Percentiles rank a stretch among this genome's conserved stretches.
phyloP scores from a whole-genome alignment of 1,140 invertebrate genomes.

The Leptonema lineaticorne region DNA sequence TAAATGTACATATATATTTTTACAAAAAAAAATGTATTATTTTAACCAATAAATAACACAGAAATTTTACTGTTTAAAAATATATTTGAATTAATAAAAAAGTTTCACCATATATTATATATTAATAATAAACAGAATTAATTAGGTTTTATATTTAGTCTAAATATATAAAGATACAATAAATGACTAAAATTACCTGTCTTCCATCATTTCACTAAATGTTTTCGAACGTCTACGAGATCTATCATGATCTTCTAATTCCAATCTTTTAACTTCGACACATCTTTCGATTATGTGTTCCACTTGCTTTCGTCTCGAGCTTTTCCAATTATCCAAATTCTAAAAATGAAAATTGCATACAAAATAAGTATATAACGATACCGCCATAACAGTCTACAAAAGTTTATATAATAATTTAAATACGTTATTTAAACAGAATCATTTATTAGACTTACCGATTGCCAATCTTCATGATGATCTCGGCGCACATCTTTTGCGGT shows the following conservation, averaged over 20 bases:
- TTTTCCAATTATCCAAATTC: slow-evolving; percentile 95
- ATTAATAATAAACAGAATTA: no score
- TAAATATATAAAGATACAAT: no score
- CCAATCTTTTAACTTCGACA: slow-evolving; percentile 83
- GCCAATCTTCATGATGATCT: slow-evolving; percentile 89
- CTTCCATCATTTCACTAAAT: slow-evolving; percentile 92
- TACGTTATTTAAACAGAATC: not conserved
- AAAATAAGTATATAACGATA: slow-evolving; percentile 2
- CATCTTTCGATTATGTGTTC: slow-evolving; percentile 87
- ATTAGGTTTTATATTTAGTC: no score
- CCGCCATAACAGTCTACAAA: no score
- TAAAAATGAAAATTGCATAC: slow-evolving; percentile 48
- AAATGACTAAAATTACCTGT: slow-evolving; percentile 68
- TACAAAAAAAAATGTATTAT: not conserved
- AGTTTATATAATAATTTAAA: not conserved
- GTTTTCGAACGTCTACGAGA: slow-evolving; percentile 80
- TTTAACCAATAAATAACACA: no score
- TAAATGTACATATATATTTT: not conserved
- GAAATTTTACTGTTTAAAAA: no score
- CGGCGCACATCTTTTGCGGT: slow-evolving; percentile 68
- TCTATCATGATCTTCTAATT: slow-evolving; percentile 73
- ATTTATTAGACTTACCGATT: slow-evolving; percentile 69
- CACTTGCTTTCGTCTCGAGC: slow-evolving; percentile 82
- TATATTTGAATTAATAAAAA: no score
- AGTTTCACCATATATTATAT: no score